Base-by-base conservation (phyloP, 2,113 vertebrate species). In the Urocitellus parryii region DNA sequence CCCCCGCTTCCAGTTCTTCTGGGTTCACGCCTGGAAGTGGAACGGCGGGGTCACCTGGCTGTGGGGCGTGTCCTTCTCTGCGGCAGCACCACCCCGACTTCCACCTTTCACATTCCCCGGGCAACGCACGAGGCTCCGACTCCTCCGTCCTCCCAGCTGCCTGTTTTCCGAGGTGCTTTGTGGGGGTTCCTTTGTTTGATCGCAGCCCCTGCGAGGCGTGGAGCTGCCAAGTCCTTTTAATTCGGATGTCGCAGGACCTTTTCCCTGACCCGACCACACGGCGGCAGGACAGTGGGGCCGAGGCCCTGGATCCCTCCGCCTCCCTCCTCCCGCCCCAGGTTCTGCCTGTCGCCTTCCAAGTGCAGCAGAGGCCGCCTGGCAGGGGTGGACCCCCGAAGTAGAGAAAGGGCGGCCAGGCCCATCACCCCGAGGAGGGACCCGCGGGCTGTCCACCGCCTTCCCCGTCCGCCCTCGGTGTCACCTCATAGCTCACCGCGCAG, bases 251-350 rank as follows among this genome's bases (percentile, higher is more conserved):
- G 1, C 6, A 5, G 34, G 25, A 27, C 76, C 13, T 14, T 90
- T 68, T 13, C 5, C 34, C 68, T 4, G n/a, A 17, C 2, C 22
- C 8, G 2, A 8, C 4, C 0, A 20, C 9, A 18, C 17, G 0
- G 27, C 58, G 12, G 45, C 20, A 11, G 45, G 1, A 17, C 13
- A 3, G 25, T 2, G n/a, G 34, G 56, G 42, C 76, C 63, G 22
- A 45, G 8, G 3, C 37, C 29, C 9, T 42, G 0, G 37, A 4
- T 39, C 34, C 42, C 20, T 1, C 20, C 7, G 0, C 37, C 58
- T 27, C 18, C 72, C 56, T n/a, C 25, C 22, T 5, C 25, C 42
- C 10, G 25, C 14, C 39, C 14, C n/a, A 34, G 13, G 9, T 27
- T 37, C 68, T 20, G 34, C 4, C 3, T 12, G 81, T 61, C 20